Evolutionary conservation across 2,113 vertebrate genomes (phyloP).

Genomic region (Laticauda laticaudata): DNA sequence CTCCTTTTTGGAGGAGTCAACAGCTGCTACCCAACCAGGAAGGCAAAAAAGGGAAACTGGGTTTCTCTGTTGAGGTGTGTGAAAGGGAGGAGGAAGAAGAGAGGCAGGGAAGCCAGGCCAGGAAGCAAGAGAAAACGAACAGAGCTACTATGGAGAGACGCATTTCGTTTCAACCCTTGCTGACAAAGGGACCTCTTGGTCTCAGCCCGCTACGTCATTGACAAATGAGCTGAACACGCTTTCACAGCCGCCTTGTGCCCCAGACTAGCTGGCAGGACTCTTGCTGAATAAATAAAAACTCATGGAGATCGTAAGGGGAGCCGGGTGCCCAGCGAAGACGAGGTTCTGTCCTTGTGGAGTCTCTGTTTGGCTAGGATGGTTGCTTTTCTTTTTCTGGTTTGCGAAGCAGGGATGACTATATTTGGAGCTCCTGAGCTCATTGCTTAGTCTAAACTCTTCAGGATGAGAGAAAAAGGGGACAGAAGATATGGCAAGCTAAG

Average conservation of each 20-base stretch:
- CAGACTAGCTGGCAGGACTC: background rate
- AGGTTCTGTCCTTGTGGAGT: conserved; percentile 3
- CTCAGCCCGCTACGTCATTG: background rate
- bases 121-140: background rate
- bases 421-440: conserved; percentile 22
- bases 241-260: background rate
- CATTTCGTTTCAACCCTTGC: background rate
- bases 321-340: background rate
- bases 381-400: background rate
- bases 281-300: conserved; percentile 15
- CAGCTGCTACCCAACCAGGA: background rate
- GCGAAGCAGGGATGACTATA: conserved; percentile 5
- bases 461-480: background rate
- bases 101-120: background rate
- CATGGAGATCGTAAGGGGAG: background rate
- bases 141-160: background rate
- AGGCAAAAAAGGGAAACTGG: background rate
- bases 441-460: conserved; percentile 10
- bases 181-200: background rate
- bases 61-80: background rate
- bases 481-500: background rate
- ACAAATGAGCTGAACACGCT: background rate
- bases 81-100: background rate
- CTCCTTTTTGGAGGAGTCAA: background rate
- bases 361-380: conserved; percentile 1